Base-by-base conservation (phyloP, 2,888 invertebrate genomes). In the Brenthis ino region DNA sequence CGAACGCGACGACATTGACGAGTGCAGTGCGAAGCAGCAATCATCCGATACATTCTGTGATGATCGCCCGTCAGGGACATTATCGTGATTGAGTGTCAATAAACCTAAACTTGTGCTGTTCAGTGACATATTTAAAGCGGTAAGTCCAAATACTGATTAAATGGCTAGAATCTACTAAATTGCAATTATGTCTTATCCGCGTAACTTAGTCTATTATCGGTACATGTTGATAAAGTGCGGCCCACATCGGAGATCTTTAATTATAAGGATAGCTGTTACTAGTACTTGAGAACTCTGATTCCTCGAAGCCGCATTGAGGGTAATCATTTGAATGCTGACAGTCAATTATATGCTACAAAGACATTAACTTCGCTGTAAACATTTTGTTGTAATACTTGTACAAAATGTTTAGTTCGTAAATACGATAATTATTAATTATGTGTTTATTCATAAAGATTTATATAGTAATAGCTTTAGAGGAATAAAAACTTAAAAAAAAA, bases 21-120 rank as follows among this genome's bases (percentile, higher is more conserved):
- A 76, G 75, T 76, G 80, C 76, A 74, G 77, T 74, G 73, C 76
- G 76, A 78, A 76, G 74, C 78, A 77, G 80, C 83, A 80, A 85
- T 83, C 81, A 79, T 77, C 72, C 76, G 73, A 77, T 81, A 82
- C 83, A 82, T 83, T 80, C 81, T 78, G 84, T 81, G 84, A 85
- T 84, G 84, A 80, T 81, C 82, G 79, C 80, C 79, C 78, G 84
- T 77, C 77, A 82, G 84, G 80, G 80, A 85, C 82, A 77, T 79
- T 72, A 78, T 78, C 84, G 90, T 87, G 83, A 84, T 50, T 60
- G 12, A 68, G 70, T 70, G 72, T 57, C 37, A 13, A 65, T 58
- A 43, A 28, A 58, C 51, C 24, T 50, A 6, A 60, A 50, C 16
- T 50, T 48, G 72, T 72, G 61, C 58, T 68, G 70, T 72, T 16